Conservation (phyloP, 2,113 vertebrate genomes). For the Toxostoma redivivum region DNA sequence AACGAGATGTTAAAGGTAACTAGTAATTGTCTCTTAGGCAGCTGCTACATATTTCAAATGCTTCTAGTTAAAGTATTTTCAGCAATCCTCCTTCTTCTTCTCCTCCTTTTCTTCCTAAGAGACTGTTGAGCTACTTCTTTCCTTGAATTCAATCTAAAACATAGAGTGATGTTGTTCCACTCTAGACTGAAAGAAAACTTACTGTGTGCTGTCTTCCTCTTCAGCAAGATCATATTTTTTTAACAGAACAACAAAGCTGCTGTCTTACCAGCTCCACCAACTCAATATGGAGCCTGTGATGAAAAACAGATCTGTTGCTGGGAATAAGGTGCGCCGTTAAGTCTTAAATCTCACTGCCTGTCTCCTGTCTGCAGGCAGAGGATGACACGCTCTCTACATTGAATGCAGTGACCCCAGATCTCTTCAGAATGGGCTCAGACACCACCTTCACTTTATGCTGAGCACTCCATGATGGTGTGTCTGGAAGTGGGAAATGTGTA, state of each 20-base stretch:
- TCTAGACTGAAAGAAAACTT: not conserved
- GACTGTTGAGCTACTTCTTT: not conserved
- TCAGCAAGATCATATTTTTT: not conserved
- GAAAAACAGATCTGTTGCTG: not conserved
- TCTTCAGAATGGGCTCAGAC: slow-evolving; percentile 46
- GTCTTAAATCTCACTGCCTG: not conserved
- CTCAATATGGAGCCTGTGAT: not conserved
- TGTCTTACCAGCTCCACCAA: not conserved
- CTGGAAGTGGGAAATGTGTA: not conserved
- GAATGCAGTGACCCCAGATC: not conserved
- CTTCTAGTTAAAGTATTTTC: not conserved
- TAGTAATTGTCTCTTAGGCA: not conserved
- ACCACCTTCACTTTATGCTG: slow-evolving; percentile 19
- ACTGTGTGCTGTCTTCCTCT: not conserved
- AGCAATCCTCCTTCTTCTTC: not conserved
- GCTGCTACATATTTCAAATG: not conserved
- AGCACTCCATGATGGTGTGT: slow-evolving; percentile 24
- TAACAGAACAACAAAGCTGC: not conserved
- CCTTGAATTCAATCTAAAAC: not conserved
- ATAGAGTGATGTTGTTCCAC: not conserved
- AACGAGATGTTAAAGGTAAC: slow-evolving; percentile 19
- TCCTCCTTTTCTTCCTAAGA: not conserved
- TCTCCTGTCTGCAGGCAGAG: not conserved
- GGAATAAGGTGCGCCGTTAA: not conserved
- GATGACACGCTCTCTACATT: not conserved